Evolutionary conservation across 2,113 vertebrate species (phyloP), one percentile per base, ranked within the genome.

Genomic region (Vidua chalybeata): DNA sequence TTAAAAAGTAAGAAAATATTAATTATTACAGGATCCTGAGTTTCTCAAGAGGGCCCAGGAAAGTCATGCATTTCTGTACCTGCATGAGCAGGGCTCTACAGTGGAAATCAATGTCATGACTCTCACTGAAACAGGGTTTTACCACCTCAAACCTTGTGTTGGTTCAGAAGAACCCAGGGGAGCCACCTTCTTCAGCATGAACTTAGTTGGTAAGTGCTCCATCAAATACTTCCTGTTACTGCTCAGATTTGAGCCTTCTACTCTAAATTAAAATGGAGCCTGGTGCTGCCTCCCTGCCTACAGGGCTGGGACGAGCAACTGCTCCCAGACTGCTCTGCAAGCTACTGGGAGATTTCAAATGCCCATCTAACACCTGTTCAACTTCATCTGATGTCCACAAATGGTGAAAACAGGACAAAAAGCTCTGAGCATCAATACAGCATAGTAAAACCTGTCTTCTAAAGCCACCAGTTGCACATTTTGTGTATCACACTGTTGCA

Each of bases 181-280:
- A 84, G 13, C 28, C 37, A 31, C 13, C 1, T 5, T 72, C 33
- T 56, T 61, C 33, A 73, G 56, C 24, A 62, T 0, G 1, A 91
- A 28, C 8, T 80, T 43, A 22, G 16, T 1, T 24, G 13, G 0
- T 28, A 56, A 39, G 4, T 66, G 51, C 59, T 87, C n/a, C 46
- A 73, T 35, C 39, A 63, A 72, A 64, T 7, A 43, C 15, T 35
- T 67, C 13, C 27, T 52, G 45, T 48, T 30, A 56, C 21, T 33
- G 67, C 59, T 33, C 49, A 81, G 39, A 56, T 84, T 39, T 46
- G 55, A 89, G 41, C 27, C 52, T 67, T 51, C 81, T 55, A 43
- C 23, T 24, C 20, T 15, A 41, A 39, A 67, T 3, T 39, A 48
- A 67, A 82, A 18, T 0, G 0, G 31, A 54, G 20, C 16, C 41